Base-by-base conservation (phyloP, 2,888 invertebrate genomes). In the Euphydryas editha region DNA sequence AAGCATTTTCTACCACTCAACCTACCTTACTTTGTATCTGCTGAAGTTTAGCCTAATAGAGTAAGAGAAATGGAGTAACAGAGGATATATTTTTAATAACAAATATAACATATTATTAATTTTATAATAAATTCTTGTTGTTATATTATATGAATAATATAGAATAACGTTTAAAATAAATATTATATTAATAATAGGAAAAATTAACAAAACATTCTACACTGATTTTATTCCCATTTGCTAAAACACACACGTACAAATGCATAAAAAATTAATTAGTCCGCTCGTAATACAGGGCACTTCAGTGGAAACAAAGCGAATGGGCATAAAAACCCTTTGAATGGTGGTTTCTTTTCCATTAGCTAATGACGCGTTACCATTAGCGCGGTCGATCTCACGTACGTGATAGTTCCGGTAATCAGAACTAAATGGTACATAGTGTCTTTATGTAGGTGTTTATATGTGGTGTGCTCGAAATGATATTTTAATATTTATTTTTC, bases 361-460 rank as follows among this genome's bases (percentile, higher is more conserved):
- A 79, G 73, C 78, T 78, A 79, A 79, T 78, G 78, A 78, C 68
- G 75, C 72, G 73, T 73, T 73, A 69, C 71, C 71, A 74, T 77
- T 75, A 73, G 72, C 72, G 57, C 57, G 60, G 51, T 60, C 60
- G 51, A 66, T 66, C 60, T 54, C 13, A 59, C 59, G n/a, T 11
- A 18, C 18, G 18, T 49, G 20, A 18, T 21, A 49, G 49, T 51
- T 47, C 20, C 21, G 21, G 49, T 24, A 51, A 24, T 51, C n/a
- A 20, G 49, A 24, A 51, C 24, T 51, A 51, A 51, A 51, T 24
- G 49, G 15, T 4, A 46, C 18, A 18, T n/a, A 3, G 4, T 39
- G 13, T 39, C n/a, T 39, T 11, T 39, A 15, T 39, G 39, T 39
- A 13, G 8, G 39, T 8, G 39, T 39, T 10, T 13, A 13, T 36